A percentile compares a stretch with the other conserved stretches of the same genome.
Evolutionary conservation across 2,113 vertebrate genomes (phyloP).

Genomic region (Neomonachus schauinslandi): DNA sequence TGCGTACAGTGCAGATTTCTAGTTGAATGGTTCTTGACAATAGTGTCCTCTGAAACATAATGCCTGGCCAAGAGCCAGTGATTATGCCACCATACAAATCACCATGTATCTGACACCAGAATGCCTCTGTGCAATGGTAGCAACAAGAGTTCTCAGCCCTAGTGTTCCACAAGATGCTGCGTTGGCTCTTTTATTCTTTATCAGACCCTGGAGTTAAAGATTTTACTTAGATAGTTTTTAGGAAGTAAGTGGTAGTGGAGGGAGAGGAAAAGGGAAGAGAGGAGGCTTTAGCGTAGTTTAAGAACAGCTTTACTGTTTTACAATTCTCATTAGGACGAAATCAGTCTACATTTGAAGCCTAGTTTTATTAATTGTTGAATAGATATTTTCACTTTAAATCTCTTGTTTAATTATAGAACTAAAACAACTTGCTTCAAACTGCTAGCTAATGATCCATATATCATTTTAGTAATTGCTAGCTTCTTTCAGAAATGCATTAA

Average conservation of each 20-base stretch:
- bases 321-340: conserved; percentile 44
- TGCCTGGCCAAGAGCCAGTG: conserved; percentile 74
- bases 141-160: conserved; percentile 62
- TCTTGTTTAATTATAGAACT: conserved; percentile 77
- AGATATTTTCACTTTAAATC: conserved; percentile 73
- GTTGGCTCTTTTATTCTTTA: conserved; percentile 64
- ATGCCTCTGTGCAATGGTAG: conserved; percentile 60
- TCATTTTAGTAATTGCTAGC: conserved; percentile 76
- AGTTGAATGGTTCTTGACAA: conserved; percentile 73
- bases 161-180: conserved; percentile 72
- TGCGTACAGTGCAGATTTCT: conserved; percentile 67
- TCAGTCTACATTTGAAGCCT: conserved; percentile 46
- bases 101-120: conserved; percentile 62
- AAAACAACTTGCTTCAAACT: conserved; percentile 75
- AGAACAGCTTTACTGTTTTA: conserved; percentile 51
- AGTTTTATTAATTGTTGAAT: conserved; percentile 71
- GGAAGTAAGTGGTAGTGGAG: neutral
- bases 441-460: conserved; percentile 79
- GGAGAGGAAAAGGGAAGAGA: neutral
- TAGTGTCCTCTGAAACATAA: conserved; percentile 73
- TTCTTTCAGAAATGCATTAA: conserved; percentile 63
- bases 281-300: neutral
- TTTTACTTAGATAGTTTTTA: conserved; percentile 55
- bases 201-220: conserved; percentile 46
- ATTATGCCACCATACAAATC: conserved; percentile 71